Evolutionary conservation across 2,888 invertebrate genomes (phyloP).

Genomic region (Trissonchulus latispiculum): DNA sequence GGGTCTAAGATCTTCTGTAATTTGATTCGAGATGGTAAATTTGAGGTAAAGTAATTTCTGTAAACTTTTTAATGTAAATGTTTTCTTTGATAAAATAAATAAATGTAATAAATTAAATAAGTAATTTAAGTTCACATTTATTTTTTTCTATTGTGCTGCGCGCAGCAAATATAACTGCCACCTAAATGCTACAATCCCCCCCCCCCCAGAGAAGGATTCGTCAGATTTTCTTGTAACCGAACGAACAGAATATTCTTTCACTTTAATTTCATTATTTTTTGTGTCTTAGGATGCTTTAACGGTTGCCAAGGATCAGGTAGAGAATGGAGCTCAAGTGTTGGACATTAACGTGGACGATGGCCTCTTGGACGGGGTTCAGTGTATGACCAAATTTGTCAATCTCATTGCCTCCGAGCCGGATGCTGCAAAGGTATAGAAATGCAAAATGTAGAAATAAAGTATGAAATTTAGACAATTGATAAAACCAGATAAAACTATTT

Average conservation of each 20-base stretch:
- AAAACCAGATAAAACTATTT: not conserved
- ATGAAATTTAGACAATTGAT: not conserved
- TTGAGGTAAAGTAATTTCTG: conserved; percentile 52
- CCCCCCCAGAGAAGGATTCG: too few relatives aligned
- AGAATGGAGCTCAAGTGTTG: conserved; percentile 54
- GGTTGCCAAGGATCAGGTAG: conserved; percentile 53
- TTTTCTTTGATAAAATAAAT: too few relatives aligned
- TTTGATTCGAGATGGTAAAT: conserved; percentile 51
- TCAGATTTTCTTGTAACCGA: too few relatives aligned
- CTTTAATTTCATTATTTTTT: conserved; percentile 28
- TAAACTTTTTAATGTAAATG: too few relatives aligned
- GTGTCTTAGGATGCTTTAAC: conserved; percentile 49
- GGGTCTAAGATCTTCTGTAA: conserved; percentile 52
- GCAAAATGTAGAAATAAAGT: not conserved
- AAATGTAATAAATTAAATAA: too few relatives aligned
- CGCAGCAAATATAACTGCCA: too few relatives aligned
- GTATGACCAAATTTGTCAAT: conserved; percentile 53
- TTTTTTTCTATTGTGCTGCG: too few relatives aligned
- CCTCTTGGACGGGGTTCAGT: conserved; percentile 51
- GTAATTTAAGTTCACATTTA: too few relatives aligned
- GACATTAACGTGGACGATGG: conserved; percentile 57
- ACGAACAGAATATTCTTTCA: too few relatives aligned
- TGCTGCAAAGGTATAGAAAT: conserved; percentile 48
- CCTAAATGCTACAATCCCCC: too few relatives aligned
- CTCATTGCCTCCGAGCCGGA: conserved; percentile 54